These are phyloP conservation scores for Drosophila anomelani DNA, from an alignment of 2,888 invertebrate genomes.

Conservation along the genomic window DNA sequence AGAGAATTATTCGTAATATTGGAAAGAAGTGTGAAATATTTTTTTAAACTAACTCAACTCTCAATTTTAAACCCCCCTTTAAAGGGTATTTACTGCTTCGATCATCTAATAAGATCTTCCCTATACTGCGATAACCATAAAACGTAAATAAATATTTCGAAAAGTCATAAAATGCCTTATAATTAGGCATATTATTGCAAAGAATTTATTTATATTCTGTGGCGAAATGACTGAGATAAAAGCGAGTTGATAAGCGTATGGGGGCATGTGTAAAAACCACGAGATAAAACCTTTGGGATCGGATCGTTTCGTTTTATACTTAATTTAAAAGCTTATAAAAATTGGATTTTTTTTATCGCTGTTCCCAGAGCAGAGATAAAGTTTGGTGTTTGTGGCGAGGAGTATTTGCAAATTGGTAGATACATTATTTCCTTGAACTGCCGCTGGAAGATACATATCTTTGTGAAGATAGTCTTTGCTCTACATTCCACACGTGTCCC, in stretches of 20 bases:
- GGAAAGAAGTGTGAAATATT: background rate
- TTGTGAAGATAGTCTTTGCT: conserved; percentile 26
- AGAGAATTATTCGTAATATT: background rate
- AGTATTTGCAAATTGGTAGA: conserved; percentile 35
- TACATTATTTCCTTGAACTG: conserved; percentile 32
- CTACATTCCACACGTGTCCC: conserved; percentile 38
- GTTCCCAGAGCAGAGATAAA: conserved; percentile 19
- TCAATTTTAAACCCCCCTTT: background rate
- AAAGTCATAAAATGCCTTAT: conserved; percentile 60
- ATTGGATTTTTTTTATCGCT: conserved; percentile 51
- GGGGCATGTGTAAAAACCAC: background rate
- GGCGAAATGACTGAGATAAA: conserved; percentile 29
- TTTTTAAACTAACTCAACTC: background rate
- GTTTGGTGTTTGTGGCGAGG: conserved; percentile 8
- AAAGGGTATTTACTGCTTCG: conserved; percentile 2
- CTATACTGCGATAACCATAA: conserved; percentile 16
- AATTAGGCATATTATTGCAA: conserved; percentile 66
- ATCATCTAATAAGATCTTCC: background rate
- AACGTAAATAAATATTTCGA: conserved; percentile 55
- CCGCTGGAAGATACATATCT: conserved; percentile 25
- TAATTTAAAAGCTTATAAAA: conserved; percentile 72
- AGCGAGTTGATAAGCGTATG: conserved; percentile 22
- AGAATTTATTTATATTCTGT: conserved; percentile 54
- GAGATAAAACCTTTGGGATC: conserved; percentile 49
- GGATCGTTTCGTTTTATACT: conserved; percentile 59